Conservation (phyloP, 2,797 vertebrate genomes). For the Cercopithecus mitis region DNA sequence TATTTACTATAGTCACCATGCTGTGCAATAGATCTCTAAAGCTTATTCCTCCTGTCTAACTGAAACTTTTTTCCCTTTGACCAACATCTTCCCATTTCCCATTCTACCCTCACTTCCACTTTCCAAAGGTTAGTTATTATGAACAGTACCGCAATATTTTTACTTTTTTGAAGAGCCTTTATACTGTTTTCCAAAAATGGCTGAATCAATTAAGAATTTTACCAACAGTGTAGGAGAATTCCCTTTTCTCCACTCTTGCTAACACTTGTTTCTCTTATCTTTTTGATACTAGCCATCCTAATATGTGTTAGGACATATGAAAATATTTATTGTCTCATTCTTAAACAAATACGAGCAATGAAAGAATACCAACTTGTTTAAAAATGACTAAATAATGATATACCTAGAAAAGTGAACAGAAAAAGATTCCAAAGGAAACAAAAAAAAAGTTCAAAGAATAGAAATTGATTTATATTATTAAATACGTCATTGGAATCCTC, state of each 20-base stretch:
- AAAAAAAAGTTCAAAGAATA: neutral
- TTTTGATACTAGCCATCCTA: neutral
- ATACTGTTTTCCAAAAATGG: neutral
- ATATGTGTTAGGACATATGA: no score
- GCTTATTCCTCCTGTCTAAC: neutral
- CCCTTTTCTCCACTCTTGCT: neutral
- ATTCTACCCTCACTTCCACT: neutral
- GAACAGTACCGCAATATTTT: neutral
- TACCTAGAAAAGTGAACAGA: neutral
- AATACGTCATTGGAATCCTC: neutral
- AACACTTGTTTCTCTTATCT: neutral
- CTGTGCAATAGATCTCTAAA: neutral
- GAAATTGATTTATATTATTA: neutral
- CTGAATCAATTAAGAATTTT: neutral
- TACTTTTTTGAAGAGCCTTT: neutral
- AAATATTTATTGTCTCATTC: neutral
- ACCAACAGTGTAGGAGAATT: neutral
- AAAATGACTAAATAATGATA: neutral
- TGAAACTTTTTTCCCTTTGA: neutral
- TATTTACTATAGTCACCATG: neutral
- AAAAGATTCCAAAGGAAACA: neutral
- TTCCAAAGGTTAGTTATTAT: neutral
- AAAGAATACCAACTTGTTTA: neutral
- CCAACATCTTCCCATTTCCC: neutral
- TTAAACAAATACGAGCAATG: neutral